Conservation (phyloP, 2,797 vertebrate genomes). For the Pygocentrus nattereri region DNA sequence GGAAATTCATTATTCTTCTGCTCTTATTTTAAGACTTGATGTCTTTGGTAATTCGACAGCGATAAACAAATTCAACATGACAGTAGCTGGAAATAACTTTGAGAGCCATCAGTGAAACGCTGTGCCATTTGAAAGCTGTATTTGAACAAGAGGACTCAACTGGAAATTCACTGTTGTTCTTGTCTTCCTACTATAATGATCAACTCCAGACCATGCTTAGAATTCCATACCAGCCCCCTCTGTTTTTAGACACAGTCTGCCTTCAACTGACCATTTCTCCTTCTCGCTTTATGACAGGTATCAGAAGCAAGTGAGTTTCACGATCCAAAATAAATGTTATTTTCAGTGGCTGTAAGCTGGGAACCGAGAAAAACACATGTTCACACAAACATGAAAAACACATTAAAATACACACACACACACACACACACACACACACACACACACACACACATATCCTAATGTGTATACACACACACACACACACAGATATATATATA, state of each 20-base stretch:
- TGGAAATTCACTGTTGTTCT: background rate
- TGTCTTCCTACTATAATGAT: background rate
- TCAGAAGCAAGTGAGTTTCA: conserved; percentile 59
- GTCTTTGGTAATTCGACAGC: too few species aligned
- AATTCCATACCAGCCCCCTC: background rate
- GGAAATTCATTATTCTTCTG: background rate
- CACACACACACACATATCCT: background rate
- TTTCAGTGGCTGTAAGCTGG: conserved; percentile 68
- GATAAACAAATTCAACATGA: too few species aligned
- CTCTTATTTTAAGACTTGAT: too few species aligned
- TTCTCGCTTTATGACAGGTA: conserved; percentile 59
- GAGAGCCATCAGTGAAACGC: too few species aligned
- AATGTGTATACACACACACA: conserved; percentile 10
- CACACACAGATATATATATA: background rate
- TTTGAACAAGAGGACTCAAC: too few species aligned
- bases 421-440: conserved; percentile 32
- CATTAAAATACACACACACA: conserved; percentile 24
- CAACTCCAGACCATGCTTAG: background rate
- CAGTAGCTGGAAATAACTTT: too few species aligned
- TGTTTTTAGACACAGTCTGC: conserved; percentile 58
- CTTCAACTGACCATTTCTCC: conserved; percentile 44
- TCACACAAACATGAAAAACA: conserved; percentile 50
- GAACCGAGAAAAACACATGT: conserved; percentile 60
- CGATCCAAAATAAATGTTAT: conserved; percentile 76
- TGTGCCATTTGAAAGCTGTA: too few species aligned